Percentiles rank a stretch among this genome's conserved stretches.
Evolutionary conservation across 1,140 invertebrate genomes (phyloP).

Genomic region (Euwallacea similis): DNA sequence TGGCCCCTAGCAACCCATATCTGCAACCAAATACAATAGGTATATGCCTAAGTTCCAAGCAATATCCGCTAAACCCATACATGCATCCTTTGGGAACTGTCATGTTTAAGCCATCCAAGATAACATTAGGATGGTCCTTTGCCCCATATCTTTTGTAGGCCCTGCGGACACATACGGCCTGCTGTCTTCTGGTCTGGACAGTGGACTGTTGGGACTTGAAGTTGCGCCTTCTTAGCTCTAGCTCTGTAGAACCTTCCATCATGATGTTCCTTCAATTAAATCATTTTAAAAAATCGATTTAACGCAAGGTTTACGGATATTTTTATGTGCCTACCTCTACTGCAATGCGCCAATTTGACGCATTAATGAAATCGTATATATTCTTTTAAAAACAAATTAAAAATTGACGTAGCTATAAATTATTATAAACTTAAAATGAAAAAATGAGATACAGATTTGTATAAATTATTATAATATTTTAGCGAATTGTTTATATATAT

Average conservation of each 20-base stretch:
- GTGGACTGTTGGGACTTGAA: constrained; percentile 66
- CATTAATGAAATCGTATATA: background rate
- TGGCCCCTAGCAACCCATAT: constrained; percentile 81
- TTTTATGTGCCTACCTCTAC: background rate
- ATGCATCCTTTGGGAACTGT: constrained; percentile 89
- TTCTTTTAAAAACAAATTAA: background rate
- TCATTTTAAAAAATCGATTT: background rate
- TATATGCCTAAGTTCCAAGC: background rate
- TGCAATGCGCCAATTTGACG: background rate
- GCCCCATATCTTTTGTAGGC: constrained; percentile 87
- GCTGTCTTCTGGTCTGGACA: constrained; percentile 69
- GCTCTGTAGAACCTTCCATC: constrained; percentile 43
- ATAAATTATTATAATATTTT: too few relatives aligned
- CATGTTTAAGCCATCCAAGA: constrained; percentile 85
- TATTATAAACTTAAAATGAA: background rate
- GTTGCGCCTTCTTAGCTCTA: constrained; percentile 47
- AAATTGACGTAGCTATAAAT: background rate
- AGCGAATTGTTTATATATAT: too few relatives aligned
- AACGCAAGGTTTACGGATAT: background rate
- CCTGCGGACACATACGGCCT: constrained; percentile 80
- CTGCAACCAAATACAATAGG: constrained; percentile 27
- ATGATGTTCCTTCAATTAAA: constrained; percentile 2
- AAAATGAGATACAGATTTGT: too few relatives aligned
- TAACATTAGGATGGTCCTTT: constrained; percentile 78
- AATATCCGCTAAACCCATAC: constrained; percentile 62